Conservation (phyloP, 2,113 vertebrate genomes). For the Corapipo altera region DNA sequence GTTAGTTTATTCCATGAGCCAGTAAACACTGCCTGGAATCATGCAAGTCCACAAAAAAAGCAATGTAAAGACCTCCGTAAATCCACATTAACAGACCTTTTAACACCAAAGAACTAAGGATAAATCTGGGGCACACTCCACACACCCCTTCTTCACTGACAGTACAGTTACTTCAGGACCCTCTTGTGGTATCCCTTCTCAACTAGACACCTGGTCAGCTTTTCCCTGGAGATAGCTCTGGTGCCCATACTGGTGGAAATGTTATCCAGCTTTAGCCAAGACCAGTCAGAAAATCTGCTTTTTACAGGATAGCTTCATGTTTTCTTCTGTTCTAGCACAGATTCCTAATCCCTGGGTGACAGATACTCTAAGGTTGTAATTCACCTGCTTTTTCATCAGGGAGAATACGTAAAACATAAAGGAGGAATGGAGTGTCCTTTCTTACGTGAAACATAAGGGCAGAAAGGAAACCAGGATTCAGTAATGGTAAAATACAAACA, state of each 20-base stretch:
- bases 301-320: not conserved
- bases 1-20: not conserved
- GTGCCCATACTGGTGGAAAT: not conserved
- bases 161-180: not conserved
- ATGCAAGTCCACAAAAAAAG: not conserved
- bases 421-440: not conserved
- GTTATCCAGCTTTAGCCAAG: not conserved
- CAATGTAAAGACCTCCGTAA: not conserved
- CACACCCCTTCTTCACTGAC: not conserved
- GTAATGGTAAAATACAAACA: not conserved
- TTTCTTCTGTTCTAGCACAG: not conserved
- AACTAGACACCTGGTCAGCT: not conserved
- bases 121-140: not conserved
- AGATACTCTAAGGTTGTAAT: not conserved
- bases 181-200: not conserved
- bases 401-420: not conserved
- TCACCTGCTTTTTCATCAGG: not conserved
- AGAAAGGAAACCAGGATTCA: not conserved
- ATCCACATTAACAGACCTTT: not conserved
- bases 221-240: not conserved
- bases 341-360: not conserved
- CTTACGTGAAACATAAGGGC: too few relatives aligned
- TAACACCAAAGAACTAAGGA: not conserved
- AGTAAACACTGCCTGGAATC: not conserved
- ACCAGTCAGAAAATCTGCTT: not conserved